Base-by-base conservation (phyloP, 2,888 invertebrate genomes). In the Carcina quercana region DNA sequence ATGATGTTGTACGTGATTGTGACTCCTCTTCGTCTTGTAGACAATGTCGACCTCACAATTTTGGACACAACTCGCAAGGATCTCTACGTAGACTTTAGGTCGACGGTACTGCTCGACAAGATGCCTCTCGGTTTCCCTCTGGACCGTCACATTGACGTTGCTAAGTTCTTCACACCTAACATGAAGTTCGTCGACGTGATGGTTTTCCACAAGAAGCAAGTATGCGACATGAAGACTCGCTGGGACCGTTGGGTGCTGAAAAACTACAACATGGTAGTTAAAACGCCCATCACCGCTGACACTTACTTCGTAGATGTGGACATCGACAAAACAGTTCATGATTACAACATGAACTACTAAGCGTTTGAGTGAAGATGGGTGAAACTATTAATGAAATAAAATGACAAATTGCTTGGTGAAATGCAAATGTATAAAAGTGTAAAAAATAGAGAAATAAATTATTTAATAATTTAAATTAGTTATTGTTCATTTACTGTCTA, bases 51-150 rank as follows among this genome's bases (percentile, higher is more conserved):
- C 32, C 50, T 42, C 2, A 20, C 20, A 20, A 47, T 76, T n/a
- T 42, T 71, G 15, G 86, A 86, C 35, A 80, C 70, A 35, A 72
- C 71, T 36, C 74, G 76, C 43, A 86, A 74, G 39, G 83, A 86
- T 40, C 48, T 76, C 24, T 41, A 63, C n/a, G 34, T 50, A 8
- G 78, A 79, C 56, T 73, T 58, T 57, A 72, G 80, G 40, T 69
- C 62, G 11, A 75, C 72, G 33, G 62, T 69, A 1, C 49, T 78
- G 55, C 71, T 89, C 27, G 91, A 92, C 61, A 85, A 80, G 43
- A 85, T 86, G 61, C 86, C 91, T 26, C 79, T 89, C 52, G 91
- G 91, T 32, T 93, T 88, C 85, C 93, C 93, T 39, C 86, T 93
- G 59, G 92, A 93, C 59, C 88, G 91, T 47, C 74, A 78, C 13